Conservation (phyloP, 2,797 vertebrate genomes). For the Nothura maculosa region DNA sequence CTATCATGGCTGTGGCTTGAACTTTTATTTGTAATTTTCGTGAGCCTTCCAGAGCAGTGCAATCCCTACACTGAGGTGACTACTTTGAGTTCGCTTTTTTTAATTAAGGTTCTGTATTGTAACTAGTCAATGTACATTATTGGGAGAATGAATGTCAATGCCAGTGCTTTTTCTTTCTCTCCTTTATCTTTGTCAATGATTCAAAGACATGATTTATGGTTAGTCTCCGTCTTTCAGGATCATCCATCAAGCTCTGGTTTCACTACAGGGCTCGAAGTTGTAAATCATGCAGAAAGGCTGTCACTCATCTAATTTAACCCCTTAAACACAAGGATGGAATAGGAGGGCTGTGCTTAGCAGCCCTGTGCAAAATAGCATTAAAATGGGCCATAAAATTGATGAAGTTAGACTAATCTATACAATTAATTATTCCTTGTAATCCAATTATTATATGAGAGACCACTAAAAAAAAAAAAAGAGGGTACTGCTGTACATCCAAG, state of each 20-base stretch:
- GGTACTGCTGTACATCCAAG: not conserved
- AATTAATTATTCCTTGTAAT: slow-evolving; percentile 63
- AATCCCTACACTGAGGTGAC: slow-evolving; percentile 68
- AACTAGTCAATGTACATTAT: slow-evolving; percentile 99
- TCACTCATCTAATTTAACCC: slow-evolving; percentile 99
- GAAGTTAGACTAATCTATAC: slow-evolving; percentile 28
- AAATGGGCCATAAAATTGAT: slow-evolving; percentile 20
- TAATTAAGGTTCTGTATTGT: slow-evolving; percentile 99
- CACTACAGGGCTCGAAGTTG: slow-evolving; percentile 96
- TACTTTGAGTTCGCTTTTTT: slow-evolving; percentile 88
- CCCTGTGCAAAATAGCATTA: slow-evolving; percentile 13
- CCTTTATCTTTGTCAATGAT: slow-evolving; percentile 99
- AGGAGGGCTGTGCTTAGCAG: not conserved
- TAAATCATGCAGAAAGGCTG: slow-evolving; percentile 99
- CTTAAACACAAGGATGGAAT: slow-evolving; percentile 83
- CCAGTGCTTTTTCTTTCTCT: slow-evolving; percentile 97
- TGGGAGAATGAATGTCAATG: slow-evolving; percentile 99
- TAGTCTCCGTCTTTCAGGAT: slow-evolving; percentile 99
- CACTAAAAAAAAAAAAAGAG: not conserved
- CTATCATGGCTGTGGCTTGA: slow-evolving; percentile 27
- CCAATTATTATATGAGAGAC: slow-evolving; percentile 45
- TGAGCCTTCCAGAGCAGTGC: slow-evolving; percentile 23
- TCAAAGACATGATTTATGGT: slow-evolving; percentile 99
- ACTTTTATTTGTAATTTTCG: slow-evolving; percentile 68
- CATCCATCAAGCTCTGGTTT: slow-evolving; percentile 99